Percentiles rank a stretch among this genome's conserved stretches.
phyloP scores from a whole-genome alignment of 2,888 invertebrate species.

The Acleris laterana region DNA sequence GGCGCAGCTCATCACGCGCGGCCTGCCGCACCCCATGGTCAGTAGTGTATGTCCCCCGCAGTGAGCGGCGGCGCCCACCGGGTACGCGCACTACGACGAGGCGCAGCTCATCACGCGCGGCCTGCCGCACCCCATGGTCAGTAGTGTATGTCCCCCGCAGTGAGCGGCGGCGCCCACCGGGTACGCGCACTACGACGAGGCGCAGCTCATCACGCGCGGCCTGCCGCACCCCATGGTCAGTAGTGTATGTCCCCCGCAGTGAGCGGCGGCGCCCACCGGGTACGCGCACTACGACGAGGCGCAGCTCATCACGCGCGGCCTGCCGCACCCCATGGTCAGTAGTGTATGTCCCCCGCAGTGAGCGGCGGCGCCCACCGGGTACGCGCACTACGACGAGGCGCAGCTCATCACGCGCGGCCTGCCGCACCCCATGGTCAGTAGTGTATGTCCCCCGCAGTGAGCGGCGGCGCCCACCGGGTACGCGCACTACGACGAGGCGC shows the following conservation, averaged over 20 bases:
- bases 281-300: conserved; percentile 89
- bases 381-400: conserved; percentile 89
- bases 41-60: no score
- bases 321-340: conserved; percentile 93
- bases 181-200: conserved; percentile 89
- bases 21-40: conserved; percentile 93
- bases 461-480: conserved; percentile 49
- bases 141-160: no score
- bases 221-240: conserved; percentile 92
- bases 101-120: conserved; percentile 91
- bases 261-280: conserved; percentile 44
- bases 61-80: conserved; percentile 43
- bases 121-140: conserved; percentile 93
- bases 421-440: conserved; percentile 92
- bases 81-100: conserved; percentile 90
- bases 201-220: conserved; percentile 91
- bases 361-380: conserved; percentile 46
- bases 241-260: no score
- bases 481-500: conserved; percentile 90
- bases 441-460: no score
- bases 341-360: no score
- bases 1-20: conserved; percentile 90
- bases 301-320: conserved; percentile 92
- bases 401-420: conserved; percentile 93
- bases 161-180: conserved; percentile 43